Evolutionary conservation across 2,797 vertebrate species (phyloP).

Genomic region (Pangasius mekongensis): DNA sequence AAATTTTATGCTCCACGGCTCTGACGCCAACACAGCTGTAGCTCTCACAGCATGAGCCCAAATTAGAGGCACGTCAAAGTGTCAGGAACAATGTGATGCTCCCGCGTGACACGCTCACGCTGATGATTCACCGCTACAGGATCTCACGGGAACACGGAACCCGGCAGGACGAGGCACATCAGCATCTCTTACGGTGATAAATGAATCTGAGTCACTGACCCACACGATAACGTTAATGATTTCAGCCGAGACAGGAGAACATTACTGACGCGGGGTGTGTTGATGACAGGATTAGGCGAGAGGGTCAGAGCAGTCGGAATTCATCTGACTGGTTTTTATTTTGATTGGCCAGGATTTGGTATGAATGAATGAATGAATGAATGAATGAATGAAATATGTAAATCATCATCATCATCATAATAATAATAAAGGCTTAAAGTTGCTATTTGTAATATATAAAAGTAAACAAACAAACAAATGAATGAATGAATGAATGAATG

Average conservation of each 20-base stretch:
- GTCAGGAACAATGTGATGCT: slow-evolving; percentile 17
- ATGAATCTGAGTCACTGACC: not conserved
- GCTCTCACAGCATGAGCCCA: slow-evolving; percentile 25
- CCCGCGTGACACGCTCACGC: slow-evolving; percentile 13
- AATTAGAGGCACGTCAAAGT: slow-evolving; percentile 46
- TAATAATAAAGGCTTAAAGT: not conserved
- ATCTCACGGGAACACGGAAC: slow-evolving; percentile 12
- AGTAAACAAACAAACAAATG: not conserved
- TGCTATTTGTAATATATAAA: not conserved
- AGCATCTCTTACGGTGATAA: slow-evolving; percentile 1
- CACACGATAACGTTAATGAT: not conserved
- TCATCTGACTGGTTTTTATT: no score
- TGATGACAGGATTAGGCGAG: not conserved
- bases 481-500: not conserved
- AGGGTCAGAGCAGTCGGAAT: not conserved
- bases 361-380: not conserved
- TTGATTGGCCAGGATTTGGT: not conserved
- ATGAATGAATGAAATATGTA: not conserved
- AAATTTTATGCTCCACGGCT: slow-evolving; percentile 31
- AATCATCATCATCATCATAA: not conserved
- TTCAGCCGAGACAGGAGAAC: not conserved
- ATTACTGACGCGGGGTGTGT: not conserved
- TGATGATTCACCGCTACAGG: slow-evolving; percentile 18
- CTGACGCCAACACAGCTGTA: slow-evolving; percentile 47
- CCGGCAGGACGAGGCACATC: slow-evolving; percentile 13